phyloP scores from a whole-genome alignment of 2,113 vertebrate species.

The Lanius ludovicianus region DNA sequence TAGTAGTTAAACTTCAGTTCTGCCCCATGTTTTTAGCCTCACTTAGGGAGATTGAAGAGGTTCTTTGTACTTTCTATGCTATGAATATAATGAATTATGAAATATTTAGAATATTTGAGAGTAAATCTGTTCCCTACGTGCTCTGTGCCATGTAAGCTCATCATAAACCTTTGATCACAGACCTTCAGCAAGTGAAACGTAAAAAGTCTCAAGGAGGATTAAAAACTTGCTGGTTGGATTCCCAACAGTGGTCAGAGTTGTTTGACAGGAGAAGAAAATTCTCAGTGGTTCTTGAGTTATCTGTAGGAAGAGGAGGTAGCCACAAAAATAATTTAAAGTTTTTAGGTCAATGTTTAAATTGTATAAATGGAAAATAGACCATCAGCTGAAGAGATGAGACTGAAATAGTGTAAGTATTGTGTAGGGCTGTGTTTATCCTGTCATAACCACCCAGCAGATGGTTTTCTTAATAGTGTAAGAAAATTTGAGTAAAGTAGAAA shows the following conservation, averaged over 20 bases:
- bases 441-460: neutral
- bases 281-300: neutral
- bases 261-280: neutral
- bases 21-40: neutral
- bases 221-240: neutral
- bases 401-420: neutral
- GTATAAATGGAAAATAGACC: neutral
- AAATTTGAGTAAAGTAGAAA: neutral
- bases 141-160: neutral
- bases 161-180: neutral
- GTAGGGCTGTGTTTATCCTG: neutral
- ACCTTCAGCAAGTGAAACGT: accelerated
- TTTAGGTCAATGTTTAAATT: neutral
- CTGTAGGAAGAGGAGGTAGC: neutral
- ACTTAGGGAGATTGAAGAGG: neutral
- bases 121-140: neutral
- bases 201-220: neutral
- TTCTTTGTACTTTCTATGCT: neutral
- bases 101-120: slow-evolving; percentile 11
- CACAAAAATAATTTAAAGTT: neutral
- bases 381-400: neutral
- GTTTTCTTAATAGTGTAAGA: neutral
- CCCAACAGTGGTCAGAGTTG: neutral
- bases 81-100: neutral
- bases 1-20: neutral